A percentile compares a stretch with the other conserved stretches of the same genome.
These are phyloP conservation scores for Galeopterus variegatus DNA, from an alignment of 2,113 vertebrate genomes.

Conservation along the genomic window DNA sequence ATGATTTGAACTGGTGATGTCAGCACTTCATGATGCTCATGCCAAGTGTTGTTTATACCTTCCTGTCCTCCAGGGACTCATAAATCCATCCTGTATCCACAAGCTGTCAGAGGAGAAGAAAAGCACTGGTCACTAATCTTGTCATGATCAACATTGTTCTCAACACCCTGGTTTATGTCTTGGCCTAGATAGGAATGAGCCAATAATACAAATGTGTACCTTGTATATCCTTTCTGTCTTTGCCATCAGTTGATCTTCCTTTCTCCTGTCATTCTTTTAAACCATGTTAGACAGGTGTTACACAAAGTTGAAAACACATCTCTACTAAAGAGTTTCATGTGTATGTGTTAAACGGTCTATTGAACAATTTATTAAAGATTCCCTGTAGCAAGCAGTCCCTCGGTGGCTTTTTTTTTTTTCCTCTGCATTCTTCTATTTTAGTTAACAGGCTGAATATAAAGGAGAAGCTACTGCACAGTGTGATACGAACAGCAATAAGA, in stretches of 20 bases:
- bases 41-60: constrained; percentile 76
- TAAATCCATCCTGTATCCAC: constrained; percentile 69
- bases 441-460: constrained; percentile 58
- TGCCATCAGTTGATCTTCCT: constrained; percentile 10
- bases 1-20: constrained; percentile 76
- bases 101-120: constrained; percentile 79
- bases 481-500: constrained; percentile 22
- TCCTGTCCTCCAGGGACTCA: constrained; percentile 68
- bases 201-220: constrained; percentile 55
- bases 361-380: constrained; percentile 59
- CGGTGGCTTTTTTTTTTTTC: not conserved
- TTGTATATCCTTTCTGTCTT: constrained; percentile 59
- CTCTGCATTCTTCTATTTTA: constrained; percentile 31
- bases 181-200: constrained; percentile 49
- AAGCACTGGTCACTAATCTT: constrained; percentile 79
- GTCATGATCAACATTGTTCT: constrained; percentile 72
- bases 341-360: constrained; percentile 19
- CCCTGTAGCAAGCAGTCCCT: not conserved
- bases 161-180: constrained; percentile 69
- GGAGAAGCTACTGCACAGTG: not conserved
- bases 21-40: constrained; percentile 69
- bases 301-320: constrained; percentile 41
- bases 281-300: constrained; percentile 64
- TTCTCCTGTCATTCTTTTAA: constrained; percentile 69
- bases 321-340: constrained; percentile 30